A percentile compares a stretch with the other conserved stretches of the same genome.
Evolutionary conservation across 2,113 vertebrate species (phyloP).

Genomic region (Nesogale talazaci): DNA sequence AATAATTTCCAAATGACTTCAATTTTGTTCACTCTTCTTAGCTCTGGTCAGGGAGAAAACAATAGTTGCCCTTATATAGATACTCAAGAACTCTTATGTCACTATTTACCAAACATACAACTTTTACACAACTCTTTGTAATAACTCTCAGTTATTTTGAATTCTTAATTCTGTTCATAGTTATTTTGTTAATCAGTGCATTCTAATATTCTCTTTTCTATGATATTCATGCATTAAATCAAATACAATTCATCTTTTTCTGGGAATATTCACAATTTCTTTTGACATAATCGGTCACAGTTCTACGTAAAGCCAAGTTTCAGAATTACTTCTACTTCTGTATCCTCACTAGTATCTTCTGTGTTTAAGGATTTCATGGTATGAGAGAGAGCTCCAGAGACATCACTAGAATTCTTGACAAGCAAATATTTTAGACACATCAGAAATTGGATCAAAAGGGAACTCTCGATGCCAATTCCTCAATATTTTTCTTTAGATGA

Average conservation of each 20-base stretch:
- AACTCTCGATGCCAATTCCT: background rate
- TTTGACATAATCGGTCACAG: background rate
- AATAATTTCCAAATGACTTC: too few relatives aligned
- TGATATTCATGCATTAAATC: background rate
- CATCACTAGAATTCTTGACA: slow-evolving; percentile 27
- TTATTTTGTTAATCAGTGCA: slow-evolving; percentile 33
- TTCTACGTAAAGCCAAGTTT: background rate
- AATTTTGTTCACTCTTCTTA: too few relatives aligned
- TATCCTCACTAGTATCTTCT: background rate
- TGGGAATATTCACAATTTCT: background rate
- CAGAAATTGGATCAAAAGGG: background rate
- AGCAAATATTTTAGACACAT: background rate
- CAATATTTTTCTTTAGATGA: background rate
- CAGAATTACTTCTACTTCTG: background rate
- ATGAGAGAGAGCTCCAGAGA: background rate
- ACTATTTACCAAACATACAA: too few relatives aligned
- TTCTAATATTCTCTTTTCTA: background rate
- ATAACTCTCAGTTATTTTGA: background rate
- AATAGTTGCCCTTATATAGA: too few relatives aligned
- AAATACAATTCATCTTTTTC: slow-evolving; percentile 17
- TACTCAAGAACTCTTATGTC: too few relatives aligned
- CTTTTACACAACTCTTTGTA: background rate
- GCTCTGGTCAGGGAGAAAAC: too few relatives aligned
- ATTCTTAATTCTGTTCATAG: slow-evolving; percentile 23
- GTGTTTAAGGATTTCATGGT: background rate